Conservation (phyloP, 2,888 invertebrate species). For the Petrophora chlorosata region DNA sequence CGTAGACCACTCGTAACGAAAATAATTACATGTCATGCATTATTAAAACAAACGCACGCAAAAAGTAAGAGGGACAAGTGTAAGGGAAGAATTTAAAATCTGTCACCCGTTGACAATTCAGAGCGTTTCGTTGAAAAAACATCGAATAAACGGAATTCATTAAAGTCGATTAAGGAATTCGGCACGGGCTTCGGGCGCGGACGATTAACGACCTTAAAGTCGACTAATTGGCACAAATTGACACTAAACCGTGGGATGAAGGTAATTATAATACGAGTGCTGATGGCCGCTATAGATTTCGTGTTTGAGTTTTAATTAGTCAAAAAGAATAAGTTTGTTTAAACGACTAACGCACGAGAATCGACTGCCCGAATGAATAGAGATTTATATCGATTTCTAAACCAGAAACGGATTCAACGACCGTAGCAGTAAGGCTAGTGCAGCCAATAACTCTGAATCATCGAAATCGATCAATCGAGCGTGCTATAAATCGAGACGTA, state of each 20-base stretch:
- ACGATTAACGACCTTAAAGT: constrained; percentile 56
- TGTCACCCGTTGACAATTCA: constrained; percentile 79
- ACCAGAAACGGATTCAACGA: constrained; percentile 26
- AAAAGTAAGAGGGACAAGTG: constrained; percentile 72
- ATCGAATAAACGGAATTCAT: constrained; percentile 70
- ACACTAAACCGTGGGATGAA: constrained; percentile 55
- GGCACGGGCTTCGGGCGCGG: constrained; percentile 49
- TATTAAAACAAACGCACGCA: constrained; percentile 71
- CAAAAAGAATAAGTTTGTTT: constrained; percentile 29
- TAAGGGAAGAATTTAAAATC: constrained; percentile 82
- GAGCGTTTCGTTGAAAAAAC: constrained; percentile 70
- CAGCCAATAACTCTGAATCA: constrained; percentile 65
- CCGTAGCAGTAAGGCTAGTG: constrained; percentile 35
- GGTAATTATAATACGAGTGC: constrained; percentile 53
- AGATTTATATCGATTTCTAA: constrained; percentile 32
- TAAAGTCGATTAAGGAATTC: constrained; percentile 71
- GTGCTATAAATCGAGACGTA: constrained; percentile 75
- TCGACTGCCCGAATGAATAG: constrained; percentile 25
- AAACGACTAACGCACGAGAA: constrained; percentile 14
- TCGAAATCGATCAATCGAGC: constrained; percentile 76
- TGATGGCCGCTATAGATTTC: constrained; percentile 32
- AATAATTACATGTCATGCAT: constrained; percentile 79
- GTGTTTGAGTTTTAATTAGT: constrained; percentile 36
- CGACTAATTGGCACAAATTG: constrained; percentile 65
- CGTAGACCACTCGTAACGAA: constrained; percentile 60